Evolutionary conservation across 2,888 invertebrate genomes (phyloP).

Genomic region (Epicampocera succincta): DNA sequence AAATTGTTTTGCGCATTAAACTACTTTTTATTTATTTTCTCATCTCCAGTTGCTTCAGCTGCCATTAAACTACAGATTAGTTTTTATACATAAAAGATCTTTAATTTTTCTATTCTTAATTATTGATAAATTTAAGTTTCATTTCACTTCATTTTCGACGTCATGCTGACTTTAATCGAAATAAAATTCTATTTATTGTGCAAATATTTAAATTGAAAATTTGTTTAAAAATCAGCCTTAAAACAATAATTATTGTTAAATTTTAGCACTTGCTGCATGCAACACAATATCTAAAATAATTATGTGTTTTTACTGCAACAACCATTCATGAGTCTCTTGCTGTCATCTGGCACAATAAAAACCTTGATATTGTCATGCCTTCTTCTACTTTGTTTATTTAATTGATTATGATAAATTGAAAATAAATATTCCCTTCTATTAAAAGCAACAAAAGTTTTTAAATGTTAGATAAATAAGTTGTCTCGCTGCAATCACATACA

Average conservation of each 20-base stretch:
- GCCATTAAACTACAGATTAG: too few relatives aligned
- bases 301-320: neutral
- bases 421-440: slow-evolving; percentile 29
- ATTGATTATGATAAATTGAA: slow-evolving; percentile 66
- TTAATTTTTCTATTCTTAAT: neutral
- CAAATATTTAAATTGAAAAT: neutral
- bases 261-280: neutral
- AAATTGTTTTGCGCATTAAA: too few relatives aligned
- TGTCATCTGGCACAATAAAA: slow-evolving; percentile 30
- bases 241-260: too few relatives aligned
- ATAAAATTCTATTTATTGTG: neutral
- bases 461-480: slow-evolving; percentile 43
- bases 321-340: neutral
- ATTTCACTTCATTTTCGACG: neutral
- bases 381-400: slow-evolving; percentile 47
- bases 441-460: slow-evolving; percentile 3
- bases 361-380: slow-evolving; percentile 60
- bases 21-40: too few relatives aligned
- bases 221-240: too few relatives aligned
- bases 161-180: neutral
- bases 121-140: neutral
- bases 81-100: too few relatives aligned
- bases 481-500: neutral
- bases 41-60: too few relatives aligned
- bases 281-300: neutral